Base-by-base conservation (phyloP, 1,140 invertebrate genomes). In the Brachionus asplanchnoidis region DNA sequence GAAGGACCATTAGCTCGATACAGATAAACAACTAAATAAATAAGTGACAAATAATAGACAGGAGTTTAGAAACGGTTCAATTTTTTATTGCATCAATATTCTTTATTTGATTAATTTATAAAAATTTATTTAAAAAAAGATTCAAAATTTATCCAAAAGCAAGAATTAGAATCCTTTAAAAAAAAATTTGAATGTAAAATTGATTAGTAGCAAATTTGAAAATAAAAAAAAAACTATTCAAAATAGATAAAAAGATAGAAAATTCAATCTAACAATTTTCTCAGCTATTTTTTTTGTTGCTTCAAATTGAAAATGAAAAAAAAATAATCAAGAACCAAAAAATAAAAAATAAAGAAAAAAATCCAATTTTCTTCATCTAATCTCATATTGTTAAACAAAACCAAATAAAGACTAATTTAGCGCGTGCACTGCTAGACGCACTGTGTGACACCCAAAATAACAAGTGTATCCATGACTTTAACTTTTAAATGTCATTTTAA, bases 101-200 rank as follows among this genome's bases (percentile, higher is more conserved):
- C 53, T 60, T 73, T 42, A 42, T 73, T 73, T 46, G 40, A 42
- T 73, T 42, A 42, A 42, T 73, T 36, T 36, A 36, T 36, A 73
- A 73, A 42, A 36, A 36, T 73, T 42, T 73, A 12, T 40, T 7
- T 68, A 68, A 68, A 73, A 73, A 73, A 73, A 73, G 40, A 73
- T 73, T 73, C 68, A 73, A 73, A 73, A 73, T 40, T 73, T 40
- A 40, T 73, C 28, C n/a, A 73, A 73, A 73, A 73, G 53, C 9
- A 60, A 26, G 53, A 60, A 60, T 60, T 20, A 60, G 53, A 60
- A 60, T 60, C 53, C 20, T 26, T 9, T 3, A 20, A 68, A 36
- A 68, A 28, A 32, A 28, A 6, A 36, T 7, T 6, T 36, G 65
- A 28, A 6, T 68, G 8, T 28, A 73, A 73, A 73, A 73, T 42